Evolutionary conservation across 92 coral and sea anemone species (phyloP), one percentile per base, ranked within the genome.

Genomic region (Epizoanthus ramosus): DNA sequence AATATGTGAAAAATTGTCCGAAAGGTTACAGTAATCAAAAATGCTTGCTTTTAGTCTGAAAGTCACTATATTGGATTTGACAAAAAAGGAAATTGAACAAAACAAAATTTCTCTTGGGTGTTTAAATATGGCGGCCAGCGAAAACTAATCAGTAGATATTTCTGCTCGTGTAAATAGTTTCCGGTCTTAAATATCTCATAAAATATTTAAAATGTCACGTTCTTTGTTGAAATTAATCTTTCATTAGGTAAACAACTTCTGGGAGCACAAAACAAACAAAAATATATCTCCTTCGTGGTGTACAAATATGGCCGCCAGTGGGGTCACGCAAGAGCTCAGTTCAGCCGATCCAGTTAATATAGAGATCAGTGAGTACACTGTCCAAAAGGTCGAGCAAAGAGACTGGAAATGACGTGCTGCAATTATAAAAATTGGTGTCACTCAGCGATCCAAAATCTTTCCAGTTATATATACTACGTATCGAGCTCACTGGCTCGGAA

Each of bases 81-180:
- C 43, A 39, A 39, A 39, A 39, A 39, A 39, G 43, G 43, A 39
- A 39, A 39, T 39, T 39, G 43, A 12, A 64, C 70, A 64, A 64
- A 64, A 64, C 70, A 64, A 64, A 39, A 64, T 64, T 64, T 64
- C 70, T 64, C 70, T 64, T 64, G 70, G 70, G 70, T 64, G 70
- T 64, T 64, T 64, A 64, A 64, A 64, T 64, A 64, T 64, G 70
- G 70, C 70, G 70, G 70, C 70, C 70, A 64, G 70, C 70, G 70
- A 64, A 64, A 64, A 64, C 70, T 64, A 64, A 64, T 64, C 70
- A 64, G 70, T 64, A 64, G 70, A 64, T 64, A 64, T 64, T 64
- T 64, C 70, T 64, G 24, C 70, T 64, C 70, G 70, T 64, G 70
- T 64, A 64, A 64, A 64, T 64, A 16, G 70, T 64, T 64, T 64